phyloP scores from a whole-genome alignment of 2,113 vertebrate species.

The Actinemys pallida region DNA sequence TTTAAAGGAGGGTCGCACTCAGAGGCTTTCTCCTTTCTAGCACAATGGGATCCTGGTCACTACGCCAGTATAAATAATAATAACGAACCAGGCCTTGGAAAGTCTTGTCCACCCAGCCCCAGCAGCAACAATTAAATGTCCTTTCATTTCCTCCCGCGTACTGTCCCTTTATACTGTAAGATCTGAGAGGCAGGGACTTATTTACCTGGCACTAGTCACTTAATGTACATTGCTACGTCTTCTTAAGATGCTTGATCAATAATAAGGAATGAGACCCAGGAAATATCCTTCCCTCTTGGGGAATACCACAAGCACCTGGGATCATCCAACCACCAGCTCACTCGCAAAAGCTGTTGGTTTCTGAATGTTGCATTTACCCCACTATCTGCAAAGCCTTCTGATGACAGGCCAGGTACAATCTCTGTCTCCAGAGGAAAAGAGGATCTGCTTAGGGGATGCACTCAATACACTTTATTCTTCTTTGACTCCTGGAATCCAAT shows the following conservation, averaged over 20 bases:
- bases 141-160: neutral
- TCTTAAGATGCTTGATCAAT: neutral
- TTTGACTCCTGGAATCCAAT: neutral
- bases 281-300: neutral
- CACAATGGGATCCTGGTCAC: neutral
- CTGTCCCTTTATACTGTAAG: neutral
- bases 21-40: neutral
- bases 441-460: neutral
- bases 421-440: neutral
- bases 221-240: neutral
- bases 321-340: neutral
- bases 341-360: neutral
- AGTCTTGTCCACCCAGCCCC: neutral
- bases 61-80: neutral
- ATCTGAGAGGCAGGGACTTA: neutral
- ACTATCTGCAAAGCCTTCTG: neutral
- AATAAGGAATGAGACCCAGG: neutral
- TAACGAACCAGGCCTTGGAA: neutral
- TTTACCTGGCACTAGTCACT: neutral
- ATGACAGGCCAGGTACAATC: neutral
- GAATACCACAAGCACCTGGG: neutral
- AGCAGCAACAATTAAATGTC: neutral
- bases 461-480: neutral
- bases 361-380: neutral
- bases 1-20: too few relatives aligned